Base-by-base conservation (phyloP, 2,113 vertebrate genomes). In the Leptobrachium leishanense region DNA sequence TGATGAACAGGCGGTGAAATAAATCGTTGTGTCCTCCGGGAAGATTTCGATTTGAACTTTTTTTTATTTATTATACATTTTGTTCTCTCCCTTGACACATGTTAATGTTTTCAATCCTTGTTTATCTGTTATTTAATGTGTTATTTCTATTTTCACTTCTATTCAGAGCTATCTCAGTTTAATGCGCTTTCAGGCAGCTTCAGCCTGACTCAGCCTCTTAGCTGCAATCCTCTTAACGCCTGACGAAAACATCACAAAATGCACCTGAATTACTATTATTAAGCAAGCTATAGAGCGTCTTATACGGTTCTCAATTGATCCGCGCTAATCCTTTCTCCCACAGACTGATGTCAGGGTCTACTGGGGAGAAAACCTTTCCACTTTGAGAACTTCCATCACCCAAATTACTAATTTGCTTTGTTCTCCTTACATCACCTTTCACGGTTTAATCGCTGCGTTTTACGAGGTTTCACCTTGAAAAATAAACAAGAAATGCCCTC, bases 231-330 rank as follows among this genome's bases (percentile, higher is more conserved):
- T 59, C 55, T 15, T 1, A 15, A 59, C 13, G 10, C 13, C 55
- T 59, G 55, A 59, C 55, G 3, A 12, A 59, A 8, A 12, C 55
- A 59, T 59, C 55, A 59, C 10, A 13, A 59, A 59, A 59, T 13
- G 55, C 55, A 59, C 13, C 55, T 59, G 13, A 59, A 59, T 59
- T 59, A 59, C 55, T 59, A 59, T 59, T 59, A 59, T 59, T 59
- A 59, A 10, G 10, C 13, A 13, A 4, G 13, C 55, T 59, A 59
- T 13, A 59, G 1, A 59, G 4, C 3, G 3, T 59, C 55, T 59
- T 59, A 12, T 59, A 59, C 13, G 3, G 13, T 59, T 59, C 11
- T 59, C 55, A 8, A 59, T 59, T 12, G 13, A 12, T 59, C 20
- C 20, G 20, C 20, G 20, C 4, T 59, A 13, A 15, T 59, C 3